Percentiles rank a stretch among this genome's conserved stretches.
Conservation (phyloP, 2,113 vertebrate species). For the Oreocharis arfaki region DNA sequence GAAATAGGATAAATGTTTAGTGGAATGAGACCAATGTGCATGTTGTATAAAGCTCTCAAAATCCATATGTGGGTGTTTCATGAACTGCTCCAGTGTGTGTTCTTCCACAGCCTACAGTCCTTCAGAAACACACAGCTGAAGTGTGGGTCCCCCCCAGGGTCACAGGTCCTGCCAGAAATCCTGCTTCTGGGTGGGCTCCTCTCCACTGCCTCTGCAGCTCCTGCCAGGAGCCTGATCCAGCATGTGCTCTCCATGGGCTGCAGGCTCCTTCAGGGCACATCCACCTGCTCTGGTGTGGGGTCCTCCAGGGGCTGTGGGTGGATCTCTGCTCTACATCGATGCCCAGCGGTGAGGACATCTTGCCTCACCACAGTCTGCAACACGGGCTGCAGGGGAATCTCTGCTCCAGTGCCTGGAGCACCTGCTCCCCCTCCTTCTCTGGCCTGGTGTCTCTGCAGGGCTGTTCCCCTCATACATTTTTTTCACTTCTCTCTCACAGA, state of each 20-base stretch:
- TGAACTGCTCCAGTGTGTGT: background rate
- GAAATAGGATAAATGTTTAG: background rate
- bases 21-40: background rate
- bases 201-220: background rate
- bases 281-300: no score
- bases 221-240: background rate
- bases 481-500: background rate
- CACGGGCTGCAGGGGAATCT: background rate
- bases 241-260: background rate
- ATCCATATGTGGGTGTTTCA: background rate
- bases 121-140: background rate
- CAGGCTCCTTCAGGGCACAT: background rate
- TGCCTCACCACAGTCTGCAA: background rate
- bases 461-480: background rate
- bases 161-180: background rate
- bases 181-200: background rate
- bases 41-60: background rate
- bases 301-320: background rate
- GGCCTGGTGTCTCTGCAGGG: background rate
- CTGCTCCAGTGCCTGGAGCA: background rate
- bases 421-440: background rate
- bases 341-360: background rate
- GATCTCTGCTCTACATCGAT: background rate
- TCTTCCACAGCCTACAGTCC: background rate
- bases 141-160: no score